Conservation (phyloP, 2,888 invertebrate species). For the Dinocampus coccinellae region DNA sequence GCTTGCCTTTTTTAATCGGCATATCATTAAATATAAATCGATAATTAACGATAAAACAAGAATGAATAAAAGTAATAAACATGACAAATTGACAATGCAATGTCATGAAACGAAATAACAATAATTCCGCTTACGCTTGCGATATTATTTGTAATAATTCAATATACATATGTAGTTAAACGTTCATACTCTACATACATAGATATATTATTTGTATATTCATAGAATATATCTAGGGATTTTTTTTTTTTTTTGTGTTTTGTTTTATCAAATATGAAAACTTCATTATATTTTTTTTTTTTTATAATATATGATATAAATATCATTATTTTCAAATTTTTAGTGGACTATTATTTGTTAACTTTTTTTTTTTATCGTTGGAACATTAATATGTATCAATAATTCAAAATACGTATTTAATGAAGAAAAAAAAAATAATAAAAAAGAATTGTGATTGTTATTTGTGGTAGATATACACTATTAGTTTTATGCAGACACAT, state of each 20-base stretch:
- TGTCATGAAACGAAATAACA: not conserved
- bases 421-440: too few relatives aligned
- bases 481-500: not conserved
- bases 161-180: not conserved
- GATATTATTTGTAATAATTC: conserved; percentile 10
- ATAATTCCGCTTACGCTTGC: conserved; percentile 3
- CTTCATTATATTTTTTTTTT: too few relatives aligned
- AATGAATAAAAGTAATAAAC: conserved; percentile 17
- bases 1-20: conserved; percentile 46
- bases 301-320: too few relatives aligned
- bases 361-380: not conserved
- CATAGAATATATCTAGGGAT: not conserved
- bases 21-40: conserved; percentile 46
- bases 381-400: not conserved
- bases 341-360: not conserved
- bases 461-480: not conserved
- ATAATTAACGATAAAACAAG: conserved; percentile 17
- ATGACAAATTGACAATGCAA: not conserved
- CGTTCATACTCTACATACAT: not conserved
- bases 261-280: conserved; percentile 1
- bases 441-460: conserved; percentile 3
- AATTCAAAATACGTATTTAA: not conserved
- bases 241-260: not conserved
- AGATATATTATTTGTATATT: not conserved
- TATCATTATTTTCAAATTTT: conserved; percentile 11